Percentiles rank a stretch among this genome's conserved stretches.
Conservation (phyloP, 1,140 invertebrate genomes). For the Zaprionus inermis region DNA sequence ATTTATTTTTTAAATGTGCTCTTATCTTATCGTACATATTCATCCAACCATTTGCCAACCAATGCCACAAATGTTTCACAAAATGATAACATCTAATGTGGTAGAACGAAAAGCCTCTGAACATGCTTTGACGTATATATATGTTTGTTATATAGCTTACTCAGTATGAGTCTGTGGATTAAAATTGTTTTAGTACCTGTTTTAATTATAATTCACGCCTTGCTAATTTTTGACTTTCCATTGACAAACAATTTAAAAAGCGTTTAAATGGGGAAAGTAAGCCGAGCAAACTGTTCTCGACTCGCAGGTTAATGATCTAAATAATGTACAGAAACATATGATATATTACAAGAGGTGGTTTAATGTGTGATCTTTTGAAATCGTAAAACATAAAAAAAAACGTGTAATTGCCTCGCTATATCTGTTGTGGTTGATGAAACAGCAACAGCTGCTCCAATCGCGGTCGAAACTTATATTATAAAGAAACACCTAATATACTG, state of each 20-base stretch:
- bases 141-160: not conserved
- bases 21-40: conserved; percentile 44
- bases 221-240: conserved; percentile 77
- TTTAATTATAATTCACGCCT: conserved; percentile 76
- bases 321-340: too few relatives aligned
- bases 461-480: conserved; percentile 11
- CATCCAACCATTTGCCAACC: conserved; percentile 8
- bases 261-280: conserved; percentile 10
- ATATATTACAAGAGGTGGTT: too few relatives aligned
- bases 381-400: too few relatives aligned
- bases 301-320: not conserved
- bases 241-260: conserved; percentile 72
- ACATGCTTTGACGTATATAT: not conserved
- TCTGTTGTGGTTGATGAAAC: conserved; percentile 34
- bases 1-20: conserved; percentile 26
- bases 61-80: conserved; percentile 29
- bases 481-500: too few relatives aligned
- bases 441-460: conserved; percentile 25
- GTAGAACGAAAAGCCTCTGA: not conserved
- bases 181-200: conserved; percentile 38
- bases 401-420: not conserved
- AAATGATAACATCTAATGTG: conserved; percentile 13
- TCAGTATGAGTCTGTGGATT: conserved; percentile 1
- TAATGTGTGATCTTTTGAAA: too few relatives aligned
- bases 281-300: not conserved